Percentiles rank a stretch among this genome's conserved stretches.
Conservation (phyloP, 2,113 vertebrate species). For the Craseonycteris thonglongyai region DNA sequence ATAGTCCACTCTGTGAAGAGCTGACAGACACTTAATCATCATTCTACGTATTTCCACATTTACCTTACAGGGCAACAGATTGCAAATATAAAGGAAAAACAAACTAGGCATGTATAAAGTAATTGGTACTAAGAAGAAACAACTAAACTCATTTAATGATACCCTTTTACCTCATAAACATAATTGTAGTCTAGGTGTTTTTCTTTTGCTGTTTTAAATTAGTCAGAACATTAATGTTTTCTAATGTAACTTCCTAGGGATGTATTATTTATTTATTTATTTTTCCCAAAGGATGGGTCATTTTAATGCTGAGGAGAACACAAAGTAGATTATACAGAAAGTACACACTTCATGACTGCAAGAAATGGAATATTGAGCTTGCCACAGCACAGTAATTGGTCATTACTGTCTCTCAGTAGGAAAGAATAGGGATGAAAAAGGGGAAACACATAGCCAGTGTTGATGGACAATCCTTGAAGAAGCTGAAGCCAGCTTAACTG, state of each 20-base stretch:
- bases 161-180: slow-evolving; percentile 30
- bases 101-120: slow-evolving; percentile 35
- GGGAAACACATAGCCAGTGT: background rate
- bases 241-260: slow-evolving; percentile 50
- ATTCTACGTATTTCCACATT: background rate
- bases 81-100: slow-evolving; percentile 35
- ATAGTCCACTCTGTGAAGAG: background rate
- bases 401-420: background rate
- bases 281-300: slow-evolving; percentile 10
- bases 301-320: slow-evolving; percentile 48
- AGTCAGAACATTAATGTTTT: slow-evolving; percentile 60
- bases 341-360: slow-evolving; percentile 49
- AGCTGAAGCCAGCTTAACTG: background rate
- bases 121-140: slow-evolving; percentile 19
- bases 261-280: background rate
- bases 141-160: slow-evolving; percentile 40
- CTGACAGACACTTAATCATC: background rate
- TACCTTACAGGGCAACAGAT: slow-evolving; percentile 12
- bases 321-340: slow-evolving; percentile 61
- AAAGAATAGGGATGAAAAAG: background rate
- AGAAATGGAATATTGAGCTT: slow-evolving; percentile 52
- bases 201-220: slow-evolving; percentile 57
- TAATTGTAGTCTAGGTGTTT: slow-evolving; percentile 60
- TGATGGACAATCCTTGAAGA: background rate
- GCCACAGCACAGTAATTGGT: slow-evolving; percentile 29